These are phyloP conservation scores for Periplaneta americana DNA, from an alignment of 1,140 invertebrate species.

Conservation along the genomic window DNA sequence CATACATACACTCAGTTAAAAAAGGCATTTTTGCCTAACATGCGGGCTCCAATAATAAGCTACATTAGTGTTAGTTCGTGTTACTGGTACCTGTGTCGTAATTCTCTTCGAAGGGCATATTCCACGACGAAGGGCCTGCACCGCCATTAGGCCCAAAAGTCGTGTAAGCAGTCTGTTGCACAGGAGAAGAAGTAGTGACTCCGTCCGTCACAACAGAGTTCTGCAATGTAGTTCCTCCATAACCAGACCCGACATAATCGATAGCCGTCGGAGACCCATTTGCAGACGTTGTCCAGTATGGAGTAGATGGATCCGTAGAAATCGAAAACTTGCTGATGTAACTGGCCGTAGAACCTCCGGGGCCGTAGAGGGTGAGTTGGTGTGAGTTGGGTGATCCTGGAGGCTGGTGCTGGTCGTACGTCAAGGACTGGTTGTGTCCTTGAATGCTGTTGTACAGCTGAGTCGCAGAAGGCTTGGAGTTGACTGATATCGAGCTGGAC, in stretches of 20 bases:
- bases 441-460: constrained; percentile 1
- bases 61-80: neutral
- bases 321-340: constrained; percentile 5
- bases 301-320: neutral
- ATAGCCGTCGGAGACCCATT: neutral
- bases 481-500: neutral
- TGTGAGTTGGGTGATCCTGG: constrained; percentile 1
- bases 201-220: neutral
- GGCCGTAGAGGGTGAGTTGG: constrained; percentile 7
- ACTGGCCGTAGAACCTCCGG: neutral
- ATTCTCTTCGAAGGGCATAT: neutral
- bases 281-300: neutral
- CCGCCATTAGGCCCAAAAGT: neutral
- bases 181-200: neutral
- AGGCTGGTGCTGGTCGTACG: constrained; percentile 6
- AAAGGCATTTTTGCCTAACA: too few relatives aligned
- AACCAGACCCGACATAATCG: neutral
- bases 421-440: neutral
- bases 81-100: neutral
- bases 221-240: neutral
- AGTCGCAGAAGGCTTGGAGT: neutral
- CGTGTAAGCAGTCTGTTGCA: neutral
- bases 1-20: too few relatives aligned
- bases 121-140: neutral
- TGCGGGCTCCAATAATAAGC: too few relatives aligned